phyloP scores from a whole-genome alignment of 2,888 invertebrate genomes.

The Hypselothyrea guttata region DNA sequence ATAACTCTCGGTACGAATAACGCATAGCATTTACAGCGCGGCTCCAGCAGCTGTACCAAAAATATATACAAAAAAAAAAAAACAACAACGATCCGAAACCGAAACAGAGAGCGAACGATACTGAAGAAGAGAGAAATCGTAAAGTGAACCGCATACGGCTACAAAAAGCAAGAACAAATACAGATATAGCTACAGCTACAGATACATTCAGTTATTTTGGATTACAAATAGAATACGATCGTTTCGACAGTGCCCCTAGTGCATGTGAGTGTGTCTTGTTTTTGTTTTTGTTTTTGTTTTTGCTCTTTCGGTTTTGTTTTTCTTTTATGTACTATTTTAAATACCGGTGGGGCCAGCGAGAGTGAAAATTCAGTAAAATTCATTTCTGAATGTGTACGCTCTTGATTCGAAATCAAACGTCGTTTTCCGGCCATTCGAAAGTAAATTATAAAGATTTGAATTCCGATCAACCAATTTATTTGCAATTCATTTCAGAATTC shows the following conservation, averaged over 20 bases:
- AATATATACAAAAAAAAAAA: constrained; percentile 24
- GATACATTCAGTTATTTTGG: constrained; percentile 68
- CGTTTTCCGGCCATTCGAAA: too few species aligned
- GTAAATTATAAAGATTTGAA: too few species aligned
- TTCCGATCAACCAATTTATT: too few species aligned
- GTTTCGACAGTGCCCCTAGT: constrained; percentile 55
- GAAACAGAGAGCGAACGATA: constrained; percentile 17
- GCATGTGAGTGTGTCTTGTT: constrained; percentile 16
- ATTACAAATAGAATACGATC: constrained; percentile 77
- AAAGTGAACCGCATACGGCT: constrained; percentile 69
- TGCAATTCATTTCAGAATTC: too few species aligned
- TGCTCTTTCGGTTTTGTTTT: too few species aligned
- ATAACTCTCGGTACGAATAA: constrained; percentile 10
- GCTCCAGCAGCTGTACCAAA: constrained; percentile 63
- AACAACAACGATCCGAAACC: background rate
- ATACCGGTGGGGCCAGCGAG: constrained; percentile 54
- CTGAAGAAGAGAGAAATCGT: constrained; percentile 63
- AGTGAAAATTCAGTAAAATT: background rate
- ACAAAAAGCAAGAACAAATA: constrained; percentile 31
- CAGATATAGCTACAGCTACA: constrained; percentile 40
- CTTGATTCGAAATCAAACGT: too few species aligned
- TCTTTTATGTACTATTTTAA: constrained; percentile 59
- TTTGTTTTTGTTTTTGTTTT: constrained; percentile 3
- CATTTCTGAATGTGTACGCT: too few species aligned
- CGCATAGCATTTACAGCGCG: constrained; percentile 49